Evolutionary conservation across 2,888 invertebrate species (phyloP), one percentile per base, ranked within the genome.

Genomic region (Eristalinus sepulchralis): DNA sequence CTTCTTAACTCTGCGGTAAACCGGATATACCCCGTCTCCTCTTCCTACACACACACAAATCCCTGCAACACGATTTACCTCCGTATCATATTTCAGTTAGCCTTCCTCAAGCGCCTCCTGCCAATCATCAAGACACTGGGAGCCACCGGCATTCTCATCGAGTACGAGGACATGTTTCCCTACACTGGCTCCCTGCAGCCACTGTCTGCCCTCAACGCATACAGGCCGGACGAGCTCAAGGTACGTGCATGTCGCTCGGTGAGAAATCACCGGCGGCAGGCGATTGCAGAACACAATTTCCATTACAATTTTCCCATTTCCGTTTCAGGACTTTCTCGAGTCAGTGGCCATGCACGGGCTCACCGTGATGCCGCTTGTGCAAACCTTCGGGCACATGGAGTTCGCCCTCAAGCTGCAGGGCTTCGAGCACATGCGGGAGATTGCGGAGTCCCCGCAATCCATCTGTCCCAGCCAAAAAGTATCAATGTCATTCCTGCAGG

Each of bases 131-230:
- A 94, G 89, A 93, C 94, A 17, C 90, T 95, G 81, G 95, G 96
- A 10, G 96, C 96, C 9, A 97, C 96, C 6, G 96, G 96, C 0
- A 91, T 97, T 64, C 90, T 96, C 22, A 91, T 95, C 88, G 97
- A 97, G 91, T 97, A 96, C 93, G 97, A 97, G 92, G 97, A 97
- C 90, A 96, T 96, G 95, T 97, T 97, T 92, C 96, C 96, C 0
- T 97, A 95, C 92, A 93, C 92, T 64, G 96, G 95, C 0, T 89
- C 91, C 1, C 91, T 97, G 47, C 93, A 94, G 89, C 92, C 91
- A 84, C 93, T 94, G 80, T 92, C 93, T 76, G 95, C 94, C 0
- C 93, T 93, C 89, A 95, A 94, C 92, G 95, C 96, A 10, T 92
- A 92, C 88, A 91, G 90, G 73, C 88, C 89, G 36, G 91, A 90